Evolutionary conservation across 2,888 invertebrate genomes (phyloP), one percentile per base, ranked within the genome.

Genomic region (Drosophila villosipedis): DNA sequence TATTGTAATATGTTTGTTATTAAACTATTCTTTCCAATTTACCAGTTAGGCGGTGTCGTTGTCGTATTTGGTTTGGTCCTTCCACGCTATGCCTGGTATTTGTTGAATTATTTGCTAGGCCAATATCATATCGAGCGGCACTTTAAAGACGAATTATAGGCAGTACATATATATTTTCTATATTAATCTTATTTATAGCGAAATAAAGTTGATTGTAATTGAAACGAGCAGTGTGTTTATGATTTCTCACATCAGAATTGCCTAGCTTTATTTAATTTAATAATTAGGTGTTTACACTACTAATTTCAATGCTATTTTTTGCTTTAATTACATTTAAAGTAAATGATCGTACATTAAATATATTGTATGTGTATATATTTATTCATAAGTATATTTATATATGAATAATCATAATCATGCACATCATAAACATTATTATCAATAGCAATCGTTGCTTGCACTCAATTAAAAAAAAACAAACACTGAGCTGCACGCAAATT

Each of bases 301-400:
- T 82, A 88, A 90, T 90, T 90, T 89, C 86, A 76, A 86, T 83
- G 72, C 76, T 76, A 68, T 60, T 82, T 82, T 16, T 77, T 68
- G 64, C 65, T 68, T 79, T 80, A 82, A 80, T 90, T 87, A 89
- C 91, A 86, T 84, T 86, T 82, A 89, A 84, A 89, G 78, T 89
- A 84, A 89, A 77, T 89, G 79, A 77, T 73, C 74, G 68, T 67
- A 65, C 80, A 75, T 72, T 73, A 81, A 69, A 76, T 74, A 74
- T 68, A 70, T 72, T 68, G 37, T 73, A 58, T 31, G 30, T 43
- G 53, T 75, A 39, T 76, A 67, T 77, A 78, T 78, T 58, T 80
- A 54, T 59, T 30, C 75, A 37, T 74, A 59, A 59, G 49, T 59
- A 53, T 71, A 28, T 69, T 54, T 74, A 66, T 25, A 25, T 63